Conservation (phyloP, 1,140 invertebrate species). For the Dryas iulia region DNA sequence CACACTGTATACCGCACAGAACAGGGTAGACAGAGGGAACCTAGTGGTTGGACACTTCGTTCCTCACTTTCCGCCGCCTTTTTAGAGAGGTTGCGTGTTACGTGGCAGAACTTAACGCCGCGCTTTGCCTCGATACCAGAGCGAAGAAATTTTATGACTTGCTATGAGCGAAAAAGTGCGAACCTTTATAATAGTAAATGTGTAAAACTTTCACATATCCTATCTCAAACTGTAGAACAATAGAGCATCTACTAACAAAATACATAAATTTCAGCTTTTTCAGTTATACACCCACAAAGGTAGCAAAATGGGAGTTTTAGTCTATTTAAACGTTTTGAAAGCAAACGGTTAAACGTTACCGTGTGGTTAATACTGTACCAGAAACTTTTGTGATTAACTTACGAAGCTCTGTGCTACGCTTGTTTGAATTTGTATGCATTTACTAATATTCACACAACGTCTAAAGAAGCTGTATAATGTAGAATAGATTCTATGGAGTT, state of each 20-base stretch:
- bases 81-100: too few species aligned
- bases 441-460: background rate
- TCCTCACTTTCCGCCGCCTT: too few species aligned
- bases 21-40: too few species aligned
- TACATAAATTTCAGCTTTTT: slow-evolving; percentile 1
- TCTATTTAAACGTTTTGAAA: slow-evolving; percentile 3
- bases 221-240: background rate
- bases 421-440: background rate
- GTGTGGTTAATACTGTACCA: background rate
- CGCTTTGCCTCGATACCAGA: too few species aligned
- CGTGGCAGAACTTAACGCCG: too few species aligned
- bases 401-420: background rate
- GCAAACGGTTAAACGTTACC: background rate
- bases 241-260: background rate
- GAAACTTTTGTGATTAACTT: background rate
- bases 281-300: background rate
- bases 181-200: too few species aligned
- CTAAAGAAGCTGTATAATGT: too few species aligned
- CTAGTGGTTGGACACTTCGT: too few species aligned
- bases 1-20: too few species aligned
- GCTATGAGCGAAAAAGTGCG: too few species aligned
- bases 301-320: background rate
- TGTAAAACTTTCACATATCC: too few species aligned
- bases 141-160: too few species aligned
- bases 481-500: background rate